A percentile compares a stretch with the other conserved stretches of the same genome.
Conservation (phyloP, 2,888 invertebrate species). For the Amiota mariae region DNA sequence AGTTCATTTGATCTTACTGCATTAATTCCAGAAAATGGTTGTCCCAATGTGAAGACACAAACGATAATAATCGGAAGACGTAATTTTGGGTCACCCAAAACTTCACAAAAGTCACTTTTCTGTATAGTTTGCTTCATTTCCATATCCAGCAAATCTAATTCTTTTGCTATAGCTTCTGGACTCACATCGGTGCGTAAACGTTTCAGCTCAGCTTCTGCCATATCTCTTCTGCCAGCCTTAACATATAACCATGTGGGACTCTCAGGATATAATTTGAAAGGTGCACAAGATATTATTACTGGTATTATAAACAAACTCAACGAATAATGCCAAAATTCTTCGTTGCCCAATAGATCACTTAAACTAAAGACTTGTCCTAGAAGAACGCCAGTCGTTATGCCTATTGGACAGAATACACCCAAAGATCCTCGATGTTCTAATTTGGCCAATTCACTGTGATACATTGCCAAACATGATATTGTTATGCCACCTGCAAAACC, state of each 20-base stretch:
- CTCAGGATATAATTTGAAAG: conserved; percentile 84
- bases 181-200: conserved; percentile 76
- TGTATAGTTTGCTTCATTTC: conserved; percentile 71
- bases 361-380: conserved; percentile 71
- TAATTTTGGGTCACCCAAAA: conserved; percentile 77
- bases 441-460: conserved; percentile 88
- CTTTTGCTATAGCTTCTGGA: conserved; percentile 75
- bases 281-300: conserved; percentile 78
- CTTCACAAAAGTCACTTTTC: conserved; percentile 78
- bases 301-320: conserved; percentile 83
- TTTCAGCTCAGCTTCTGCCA: conserved; percentile 79
- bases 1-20: conserved; percentile 77
- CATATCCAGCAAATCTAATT: conserved; percentile 78
- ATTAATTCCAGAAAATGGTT: conserved; percentile 93
- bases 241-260: conserved; percentile 91
- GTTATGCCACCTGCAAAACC: conserved; percentile 6
- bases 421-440: conserved; percentile 83
- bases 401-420: conserved; percentile 82
- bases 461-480: conserved; percentile 85
- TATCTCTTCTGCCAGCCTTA: conserved; percentile 78
- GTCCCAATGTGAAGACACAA: conserved; percentile 83
- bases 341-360: conserved; percentile 75
- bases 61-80: conserved; percentile 84
- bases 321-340: conserved; percentile 83
- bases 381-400: conserved; percentile 68